Conservation (phyloP, 2,113 vertebrate genomes). For the Nannospalax galili region DNA sequence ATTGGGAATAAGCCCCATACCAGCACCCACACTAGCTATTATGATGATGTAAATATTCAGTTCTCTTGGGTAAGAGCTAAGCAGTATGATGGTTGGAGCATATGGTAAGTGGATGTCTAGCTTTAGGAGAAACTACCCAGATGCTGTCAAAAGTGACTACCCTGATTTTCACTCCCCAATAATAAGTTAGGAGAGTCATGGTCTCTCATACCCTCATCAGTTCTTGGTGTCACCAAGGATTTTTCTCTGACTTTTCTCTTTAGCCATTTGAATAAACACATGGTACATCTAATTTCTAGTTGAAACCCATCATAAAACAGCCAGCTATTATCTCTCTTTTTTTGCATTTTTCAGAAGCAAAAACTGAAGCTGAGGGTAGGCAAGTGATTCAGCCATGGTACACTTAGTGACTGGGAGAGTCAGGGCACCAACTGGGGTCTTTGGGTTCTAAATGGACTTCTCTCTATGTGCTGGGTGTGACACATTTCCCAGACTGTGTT, state of each 20-base stretch:
- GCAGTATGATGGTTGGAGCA: neutral
- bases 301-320: neutral
- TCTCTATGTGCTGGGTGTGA: neutral
- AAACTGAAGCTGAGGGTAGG: neutral
- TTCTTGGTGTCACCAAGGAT: fast-evolving
- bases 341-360: neutral
- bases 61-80: neutral
- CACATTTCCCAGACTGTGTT: neutral
- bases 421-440: neutral
- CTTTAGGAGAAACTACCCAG: neutral
- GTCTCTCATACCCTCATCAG: neutral
- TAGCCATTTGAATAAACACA: neutral
- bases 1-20: neutral
- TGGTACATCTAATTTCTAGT: neutral
- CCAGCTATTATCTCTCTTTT: neutral
- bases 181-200: fast-evolving
- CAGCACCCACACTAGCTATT: neutral
- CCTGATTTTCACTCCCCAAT: too few relatives aligned
- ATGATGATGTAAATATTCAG: neutral
- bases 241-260: neutral
- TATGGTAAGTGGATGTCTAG: neutral
- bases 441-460: neutral
- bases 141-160: neutral
- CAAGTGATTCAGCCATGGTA: neutral
- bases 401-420: neutral